A percentile compares a stretch with the other conserved stretches of the same genome.
Conservation (phyloP, 2,888 invertebrate genomes). For the Caenorhabditis panamensis region DNA sequence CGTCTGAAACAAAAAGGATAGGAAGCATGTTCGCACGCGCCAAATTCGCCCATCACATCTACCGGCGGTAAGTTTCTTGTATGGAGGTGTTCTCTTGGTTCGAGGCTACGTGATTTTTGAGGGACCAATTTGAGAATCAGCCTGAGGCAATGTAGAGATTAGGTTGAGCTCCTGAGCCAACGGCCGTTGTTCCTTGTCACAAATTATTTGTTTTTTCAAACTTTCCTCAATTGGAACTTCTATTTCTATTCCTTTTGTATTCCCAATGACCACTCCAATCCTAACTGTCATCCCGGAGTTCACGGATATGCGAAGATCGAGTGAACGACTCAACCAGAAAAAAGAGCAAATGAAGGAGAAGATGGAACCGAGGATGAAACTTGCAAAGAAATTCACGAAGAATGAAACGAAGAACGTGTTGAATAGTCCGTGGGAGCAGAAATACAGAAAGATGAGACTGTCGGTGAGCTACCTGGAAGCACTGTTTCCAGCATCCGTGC, state of each 20-base stretch:
- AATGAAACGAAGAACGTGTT: slow-evolving; percentile 22
- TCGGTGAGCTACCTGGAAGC: slow-evolving; percentile 52
- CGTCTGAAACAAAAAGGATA: slow-evolving; percentile 28
- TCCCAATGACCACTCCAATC: slow-evolving; percentile 10
- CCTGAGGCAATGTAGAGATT: slow-evolving; percentile 21
- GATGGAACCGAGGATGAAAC: slow-evolving; percentile 33
- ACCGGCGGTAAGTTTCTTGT: slow-evolving; percentile 73
- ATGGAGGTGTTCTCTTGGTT: slow-evolving; percentile 80
- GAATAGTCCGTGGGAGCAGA: slow-evolving; percentile 40
- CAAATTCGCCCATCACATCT: slow-evolving; percentile 76
- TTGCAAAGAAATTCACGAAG: slow-evolving; percentile 33
- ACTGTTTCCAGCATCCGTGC: slow-evolving; percentile 44
- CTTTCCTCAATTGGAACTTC: too few species aligned
- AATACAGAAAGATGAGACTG: slow-evolving; percentile 34
- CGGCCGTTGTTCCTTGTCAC: not conserved
- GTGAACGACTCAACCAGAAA: slow-evolving; percentile 10
- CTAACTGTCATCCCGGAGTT: slow-evolving; percentile 23
- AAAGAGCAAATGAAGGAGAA: slow-evolving; percentile 32
- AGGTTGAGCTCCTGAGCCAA: not conserved
- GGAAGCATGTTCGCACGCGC: slow-evolving; percentile 75
- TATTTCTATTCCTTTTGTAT: slow-evolving; percentile 18
- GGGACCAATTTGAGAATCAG: not conserved
- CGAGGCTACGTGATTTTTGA: slow-evolving; percentile 59
- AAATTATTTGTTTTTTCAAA: too few species aligned
- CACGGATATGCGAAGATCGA: slow-evolving; percentile 20